Percentiles rank a stretch among this genome's conserved stretches.
phyloP scores from a whole-genome alignment of 2,113 vertebrate species.

The Sprattus sprattus region DNA sequence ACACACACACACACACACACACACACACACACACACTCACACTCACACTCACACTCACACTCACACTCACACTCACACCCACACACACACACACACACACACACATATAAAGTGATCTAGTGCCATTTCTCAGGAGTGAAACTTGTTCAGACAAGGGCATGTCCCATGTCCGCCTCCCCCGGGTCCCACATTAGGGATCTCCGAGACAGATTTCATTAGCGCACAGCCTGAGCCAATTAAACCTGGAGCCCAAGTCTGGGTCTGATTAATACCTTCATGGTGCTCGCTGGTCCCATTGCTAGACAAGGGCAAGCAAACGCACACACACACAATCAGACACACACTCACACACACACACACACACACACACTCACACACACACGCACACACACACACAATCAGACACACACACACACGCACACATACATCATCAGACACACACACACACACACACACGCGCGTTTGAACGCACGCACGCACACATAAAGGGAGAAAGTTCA shows the following conservation, averaged over 20 bases:
- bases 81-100: not conserved
- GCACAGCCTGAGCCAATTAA: slow-evolving; percentile 11
- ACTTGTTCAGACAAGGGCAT: not conserved
- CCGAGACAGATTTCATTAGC: slow-evolving; percentile 10
- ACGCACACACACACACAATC: not conserved
- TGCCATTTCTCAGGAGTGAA: not conserved
- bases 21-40: not conserved
- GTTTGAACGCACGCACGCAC: no score
- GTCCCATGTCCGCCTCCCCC: not conserved
- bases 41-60: not conserved
- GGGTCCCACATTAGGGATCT: slow-evolving; percentile 13
- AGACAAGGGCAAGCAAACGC: not conserved
- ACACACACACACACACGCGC: no score
- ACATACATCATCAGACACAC: not conserved
- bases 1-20: no score
- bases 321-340: not conserved
- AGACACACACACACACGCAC: not conserved
- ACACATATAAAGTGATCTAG: not conserved
- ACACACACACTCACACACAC: not conserved
- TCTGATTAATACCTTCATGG: slow-evolving; percentile 4
- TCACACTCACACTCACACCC: not conserved
- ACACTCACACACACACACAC: not conserved
- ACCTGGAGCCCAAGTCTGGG: not conserved
- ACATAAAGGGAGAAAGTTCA: not conserved
- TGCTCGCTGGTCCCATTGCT: not conserved